A percentile compares a stretch with the other conserved stretches of the same genome.
phyloP scores from a whole-genome alignment of 2,888 invertebrate species.

The Rhagonycha lutea region DNA sequence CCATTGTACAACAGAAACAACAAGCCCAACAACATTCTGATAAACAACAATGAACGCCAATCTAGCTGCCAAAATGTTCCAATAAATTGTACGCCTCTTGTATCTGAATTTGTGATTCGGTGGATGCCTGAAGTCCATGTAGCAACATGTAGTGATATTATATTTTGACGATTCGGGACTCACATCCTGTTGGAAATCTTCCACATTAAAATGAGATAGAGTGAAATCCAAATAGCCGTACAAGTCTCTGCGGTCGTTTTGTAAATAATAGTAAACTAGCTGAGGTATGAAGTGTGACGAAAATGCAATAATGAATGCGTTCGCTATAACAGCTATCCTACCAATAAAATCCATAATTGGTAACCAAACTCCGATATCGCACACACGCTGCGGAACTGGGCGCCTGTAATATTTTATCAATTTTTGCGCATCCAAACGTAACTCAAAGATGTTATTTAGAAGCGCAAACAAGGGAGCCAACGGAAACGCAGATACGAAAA shows the following conservation, averaged over 20 bases:
- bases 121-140: conserved; percentile 71
- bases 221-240: conserved; percentile 71
- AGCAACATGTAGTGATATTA: conserved; percentile 60
- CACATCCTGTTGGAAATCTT: conserved; percentile 60
- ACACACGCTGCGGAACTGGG: conserved; percentile 74
- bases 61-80: conserved; percentile 74
- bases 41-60: conserved; percentile 77
- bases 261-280: conserved; percentile 65
- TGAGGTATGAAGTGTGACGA: conserved; percentile 83
- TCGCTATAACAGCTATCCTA: conserved; percentile 75
- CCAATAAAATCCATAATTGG: conserved; percentile 75
- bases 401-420: conserved; percentile 74
- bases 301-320: conserved; percentile 79
- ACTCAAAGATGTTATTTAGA: conserved; percentile 81
- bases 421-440: conserved; percentile 82
- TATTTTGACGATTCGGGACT: conserved; percentile 43
- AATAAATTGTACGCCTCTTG: conserved; percentile 69
- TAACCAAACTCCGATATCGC: conserved; percentile 81
- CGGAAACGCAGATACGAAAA: conserved; percentile 86
- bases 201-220: conserved; percentile 67
- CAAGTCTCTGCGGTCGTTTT: conserved; percentile 55
- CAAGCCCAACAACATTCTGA: conserved; percentile 76
- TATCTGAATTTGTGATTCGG: conserved; percentile 58
- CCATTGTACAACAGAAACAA: conserved; percentile 75
- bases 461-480: conserved; percentile 82